Conservation (phyloP, 1,140 invertebrate species). For the Conopomorpha cramerella region DNA sequence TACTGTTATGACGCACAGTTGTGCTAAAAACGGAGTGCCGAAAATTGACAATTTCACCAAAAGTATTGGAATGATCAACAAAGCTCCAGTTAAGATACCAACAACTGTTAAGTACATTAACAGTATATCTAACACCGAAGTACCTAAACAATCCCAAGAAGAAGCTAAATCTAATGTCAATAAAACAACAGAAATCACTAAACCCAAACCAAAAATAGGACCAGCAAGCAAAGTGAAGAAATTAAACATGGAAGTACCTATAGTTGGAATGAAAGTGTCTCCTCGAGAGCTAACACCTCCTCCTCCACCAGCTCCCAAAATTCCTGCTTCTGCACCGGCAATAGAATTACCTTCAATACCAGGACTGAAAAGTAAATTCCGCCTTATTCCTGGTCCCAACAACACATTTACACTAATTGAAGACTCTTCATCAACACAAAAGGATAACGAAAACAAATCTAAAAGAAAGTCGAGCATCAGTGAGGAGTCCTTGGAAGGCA, state of each 20-base stretch:
- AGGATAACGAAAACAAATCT: not conserved
- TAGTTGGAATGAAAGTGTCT: slow-evolving; percentile 2
- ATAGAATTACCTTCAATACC: slow-evolving; percentile 25
- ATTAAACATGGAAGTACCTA: not conserved
- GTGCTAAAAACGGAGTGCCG: slow-evolving; percentile 36
- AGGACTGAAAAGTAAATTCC: slow-evolving; percentile 26
- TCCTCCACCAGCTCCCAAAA: slow-evolving; percentile 3
- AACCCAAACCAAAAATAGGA: slow-evolving; percentile 33
- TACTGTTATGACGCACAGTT: slow-evolving; percentile 33
- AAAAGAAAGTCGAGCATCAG: slow-evolving; percentile 7
- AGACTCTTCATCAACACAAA: slow-evolving; percentile 9
- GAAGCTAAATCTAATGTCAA: slow-evolving; percentile 6
- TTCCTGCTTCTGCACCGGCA: slow-evolving; percentile 9
- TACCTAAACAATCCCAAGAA: slow-evolving; percentile 10
- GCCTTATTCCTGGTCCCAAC: slow-evolving; percentile 39
- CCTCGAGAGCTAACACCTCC: slow-evolving; percentile 4
- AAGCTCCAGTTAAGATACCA: slow-evolving; percentile 25
- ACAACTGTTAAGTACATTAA: slow-evolving; percentile 42
- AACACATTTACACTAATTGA: slow-evolving; percentile 42
- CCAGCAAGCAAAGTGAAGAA: slow-evolving; percentile 36
- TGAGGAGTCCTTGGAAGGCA: not conserved
- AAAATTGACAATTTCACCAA: slow-evolving; percentile 24
- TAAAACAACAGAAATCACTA: not conserved
- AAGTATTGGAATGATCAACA: slow-evolving; percentile 12
- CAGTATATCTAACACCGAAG: slow-evolving; percentile 1